Conservation (phyloP, 1,140 invertebrate species). For the Leptinotarsa texana region DNA sequence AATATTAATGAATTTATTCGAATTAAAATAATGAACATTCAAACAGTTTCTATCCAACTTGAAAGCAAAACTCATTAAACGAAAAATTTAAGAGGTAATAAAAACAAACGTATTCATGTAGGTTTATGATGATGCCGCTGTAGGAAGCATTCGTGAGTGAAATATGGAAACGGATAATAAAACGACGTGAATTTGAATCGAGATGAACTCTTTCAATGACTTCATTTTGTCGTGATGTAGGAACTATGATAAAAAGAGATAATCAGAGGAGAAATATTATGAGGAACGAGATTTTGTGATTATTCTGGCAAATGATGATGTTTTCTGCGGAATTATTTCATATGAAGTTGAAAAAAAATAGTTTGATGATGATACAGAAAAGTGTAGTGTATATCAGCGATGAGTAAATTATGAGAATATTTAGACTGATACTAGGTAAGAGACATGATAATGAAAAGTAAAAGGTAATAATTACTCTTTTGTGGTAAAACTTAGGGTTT, state of each 20-base stretch:
- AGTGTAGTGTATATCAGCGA: too few relatives aligned
- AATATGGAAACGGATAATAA: not conserved
- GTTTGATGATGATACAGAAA: too few relatives aligned
- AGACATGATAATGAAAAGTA: too few relatives aligned
- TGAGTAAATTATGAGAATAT: too few relatives aligned
- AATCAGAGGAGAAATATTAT: not conserved
- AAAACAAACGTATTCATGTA: not conserved
- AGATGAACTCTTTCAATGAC: not conserved
- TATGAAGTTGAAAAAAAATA: too few relatives aligned
- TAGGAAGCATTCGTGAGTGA: constrained; percentile 7
- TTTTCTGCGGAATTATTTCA: too few relatives aligned
- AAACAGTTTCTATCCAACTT: not conserved
- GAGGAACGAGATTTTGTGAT: not conserved
- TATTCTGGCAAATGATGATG: not conserved
- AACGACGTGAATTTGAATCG: not conserved
- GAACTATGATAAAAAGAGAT: not conserved
- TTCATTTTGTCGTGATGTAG: not conserved
- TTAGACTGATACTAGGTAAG: too few relatives aligned
- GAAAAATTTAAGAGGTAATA: not conserved
- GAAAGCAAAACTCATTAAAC: not conserved
- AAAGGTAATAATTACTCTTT: too few relatives aligned
- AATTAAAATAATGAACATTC: not conserved
- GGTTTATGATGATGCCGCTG: constrained; percentile 1
- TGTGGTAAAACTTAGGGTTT: too few relatives aligned
- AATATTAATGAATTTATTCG: not conserved